Base-by-base conservation (phyloP, 2,888 invertebrate species). In the Fissipunctia ypsillon region DNA sequence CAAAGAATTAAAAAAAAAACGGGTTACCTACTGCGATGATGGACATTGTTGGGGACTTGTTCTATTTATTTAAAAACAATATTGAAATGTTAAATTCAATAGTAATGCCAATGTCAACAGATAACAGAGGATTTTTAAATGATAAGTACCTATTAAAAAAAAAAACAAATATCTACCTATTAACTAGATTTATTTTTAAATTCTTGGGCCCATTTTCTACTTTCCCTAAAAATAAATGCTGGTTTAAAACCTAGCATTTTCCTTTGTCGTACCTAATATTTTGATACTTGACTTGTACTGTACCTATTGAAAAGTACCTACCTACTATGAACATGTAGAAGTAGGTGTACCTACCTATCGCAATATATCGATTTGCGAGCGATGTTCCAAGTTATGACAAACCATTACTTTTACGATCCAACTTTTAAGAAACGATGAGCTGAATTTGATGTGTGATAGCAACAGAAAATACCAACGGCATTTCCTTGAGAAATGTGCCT, bases 391-490 rank as follows among this genome's bases (percentile, higher is more conserved):
- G n/a, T 69, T 75, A 52, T 43, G 57, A 31, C 57, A 45, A n/a
- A 59, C 19, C 35, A 59, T 59, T 28, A 59, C 28, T 67, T 76
- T 76, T 69, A 75, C 31, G 77, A 57, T 43, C 41, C 14, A 68
- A 75, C 48, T 68, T 76, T 41, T 28, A 35, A 48, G 48, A 35
- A 76, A 57, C 48, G n/a, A 50, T 50, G 12, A 50, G 31, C 76
- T 57, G n/a, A n/a, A n/a, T n/a, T n/a, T n/a, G 48, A 48, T 56
- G 25, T 66, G 41, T 74, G 56, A 66, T 48, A 48, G 16, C 67
- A 19, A 56, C n/a, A 67, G n/a, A 57, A 48, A n/a, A 50, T 28
- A 43, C 14, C 4, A n/a, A 25, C 22, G 31, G 3, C 12, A 75
- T 56, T 76, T 56, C 25, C 28, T 38, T 28, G 35, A n/a, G 19